Conservation (phyloP, 35 echinoderm and acorn worm genomes). For the Ophioderma brevispina region DNA sequence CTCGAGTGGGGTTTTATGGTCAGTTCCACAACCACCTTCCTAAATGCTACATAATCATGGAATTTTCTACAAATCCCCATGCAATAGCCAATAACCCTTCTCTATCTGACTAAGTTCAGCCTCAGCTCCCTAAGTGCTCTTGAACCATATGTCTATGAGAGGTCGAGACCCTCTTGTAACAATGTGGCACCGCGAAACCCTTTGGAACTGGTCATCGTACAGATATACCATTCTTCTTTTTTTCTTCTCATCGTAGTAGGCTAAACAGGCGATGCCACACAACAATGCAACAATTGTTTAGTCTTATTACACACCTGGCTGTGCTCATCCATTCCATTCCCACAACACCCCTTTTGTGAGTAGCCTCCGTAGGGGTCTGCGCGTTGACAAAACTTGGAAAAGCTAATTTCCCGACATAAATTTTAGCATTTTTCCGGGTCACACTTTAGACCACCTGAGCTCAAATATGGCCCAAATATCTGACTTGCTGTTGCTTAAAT, state of each 20-base stretch:
- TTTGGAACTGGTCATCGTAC: slow-evolving; percentile 45
- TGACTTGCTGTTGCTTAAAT: slow-evolving; percentile 43
- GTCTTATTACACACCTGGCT: slow-evolving; percentile 8
- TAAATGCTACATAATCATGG: slow-evolving; percentile 27
- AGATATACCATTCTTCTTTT: neutral
- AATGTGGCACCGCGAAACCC: slow-evolving; percentile 32
- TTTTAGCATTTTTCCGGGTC: slow-evolving; percentile 22
- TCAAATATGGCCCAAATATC: slow-evolving; percentile 65
- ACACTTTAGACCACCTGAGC: slow-evolving; percentile 29
- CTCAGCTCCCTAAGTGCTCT: neutral
- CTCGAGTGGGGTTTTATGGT: slow-evolving; percentile 56
- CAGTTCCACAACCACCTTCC: slow-evolving; percentile 31
- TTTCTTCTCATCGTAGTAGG: slow-evolving; percentile 45
- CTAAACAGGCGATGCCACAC: slow-evolving; percentile 39
- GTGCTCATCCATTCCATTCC: neutral
- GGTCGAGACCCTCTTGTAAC: slow-evolving; percentile 36
- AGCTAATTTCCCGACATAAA: slow-evolving; percentile 49
- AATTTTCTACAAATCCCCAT: slow-evolving; percentile 58
- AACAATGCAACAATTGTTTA: no score
- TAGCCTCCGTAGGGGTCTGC: slow-evolving; percentile 38
- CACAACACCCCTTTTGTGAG: slow-evolving; percentile 41
- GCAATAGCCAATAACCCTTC: slow-evolving; percentile 33
- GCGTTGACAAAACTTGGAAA: slow-evolving; percentile 18
- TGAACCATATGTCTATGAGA: slow-evolving; percentile 14
- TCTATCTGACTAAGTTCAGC: slow-evolving; percentile 41